Conservation (phyloP, 2,113 vertebrate species). For the Dendrocopos noguchii region DNA sequence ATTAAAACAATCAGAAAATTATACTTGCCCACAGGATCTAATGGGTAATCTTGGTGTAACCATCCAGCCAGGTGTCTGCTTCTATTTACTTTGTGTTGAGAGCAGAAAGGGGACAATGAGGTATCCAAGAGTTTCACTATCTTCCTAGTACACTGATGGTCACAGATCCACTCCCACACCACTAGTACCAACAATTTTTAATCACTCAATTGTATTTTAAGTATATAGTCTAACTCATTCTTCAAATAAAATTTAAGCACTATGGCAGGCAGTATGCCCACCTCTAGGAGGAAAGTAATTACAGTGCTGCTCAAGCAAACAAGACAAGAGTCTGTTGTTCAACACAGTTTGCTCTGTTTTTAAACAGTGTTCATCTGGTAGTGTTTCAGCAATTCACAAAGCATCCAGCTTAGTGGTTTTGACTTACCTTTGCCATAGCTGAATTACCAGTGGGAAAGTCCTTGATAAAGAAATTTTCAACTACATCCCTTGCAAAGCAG, state of each 20-base stretch:
- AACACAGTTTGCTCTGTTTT: not conserved
- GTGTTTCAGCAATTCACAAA: not conserved
- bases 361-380: not conserved
- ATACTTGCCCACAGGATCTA: not conserved
- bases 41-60: not conserved
- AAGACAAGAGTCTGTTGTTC: not conserved
- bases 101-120: not conserved
- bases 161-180: not conserved
- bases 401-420: not conserved
- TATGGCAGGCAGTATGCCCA: not conserved
- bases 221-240: not conserved
- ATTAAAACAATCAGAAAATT: not conserved
- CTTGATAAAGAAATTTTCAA: conserved; percentile 70
- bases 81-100: not conserved
- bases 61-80: not conserved
- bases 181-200: not conserved
- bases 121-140: not conserved
- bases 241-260: not conserved
- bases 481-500: conserved; percentile 76
- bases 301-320: not conserved
- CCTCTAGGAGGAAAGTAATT: not conserved
- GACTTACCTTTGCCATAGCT: conserved; percentile 82
- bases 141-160: not conserved
- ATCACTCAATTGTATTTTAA: not conserved
- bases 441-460: conserved; percentile 35